phyloP scores from a whole-genome alignment of 2,113 vertebrate genomes.

The Trogon melanurus region DNA sequence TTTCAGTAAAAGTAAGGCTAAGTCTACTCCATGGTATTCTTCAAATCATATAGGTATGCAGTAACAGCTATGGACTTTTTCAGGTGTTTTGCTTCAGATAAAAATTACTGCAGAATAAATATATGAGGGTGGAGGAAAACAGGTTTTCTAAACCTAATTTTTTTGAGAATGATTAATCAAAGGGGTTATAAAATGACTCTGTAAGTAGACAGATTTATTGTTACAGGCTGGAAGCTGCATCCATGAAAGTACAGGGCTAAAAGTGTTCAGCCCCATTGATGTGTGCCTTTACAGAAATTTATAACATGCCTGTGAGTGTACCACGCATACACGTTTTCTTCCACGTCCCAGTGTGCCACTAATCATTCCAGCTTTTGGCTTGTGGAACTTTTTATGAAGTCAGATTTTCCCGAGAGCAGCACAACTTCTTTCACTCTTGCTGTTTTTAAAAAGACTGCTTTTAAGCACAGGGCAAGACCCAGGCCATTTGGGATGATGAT shows the following conservation, averaged over 20 bases:
- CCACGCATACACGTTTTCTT: neutral
- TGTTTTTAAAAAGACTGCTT: neutral
- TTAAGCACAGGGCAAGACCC: neutral
- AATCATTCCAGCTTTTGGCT: neutral
- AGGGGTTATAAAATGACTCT: neutral
- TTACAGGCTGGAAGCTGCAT: neutral
- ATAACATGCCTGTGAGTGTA: neutral
- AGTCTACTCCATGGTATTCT: neutral
- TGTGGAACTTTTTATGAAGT: neutral
- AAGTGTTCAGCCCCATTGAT: neutral
- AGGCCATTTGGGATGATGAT: constrained; percentile 8
- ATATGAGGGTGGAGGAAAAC: neutral
- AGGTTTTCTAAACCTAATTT: neutral
- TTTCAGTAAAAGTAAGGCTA: neutral
- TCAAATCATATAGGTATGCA: neutral
- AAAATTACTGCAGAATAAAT: neutral
- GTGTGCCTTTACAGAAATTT: neutral
- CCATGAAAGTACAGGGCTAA: neutral
- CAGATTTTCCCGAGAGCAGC: neutral
- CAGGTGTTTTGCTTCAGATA: neutral
- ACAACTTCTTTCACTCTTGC: neutral
- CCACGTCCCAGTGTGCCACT: neutral
- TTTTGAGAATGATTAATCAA: neutral
- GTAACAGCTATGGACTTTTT: neutral
- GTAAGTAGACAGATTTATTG: neutral